Percentiles rank a stretch among this genome's conserved stretches.
phyloP scores from a whole-genome alignment of 1,140 invertebrate species.

The Neodiprion lecontei region DNA sequence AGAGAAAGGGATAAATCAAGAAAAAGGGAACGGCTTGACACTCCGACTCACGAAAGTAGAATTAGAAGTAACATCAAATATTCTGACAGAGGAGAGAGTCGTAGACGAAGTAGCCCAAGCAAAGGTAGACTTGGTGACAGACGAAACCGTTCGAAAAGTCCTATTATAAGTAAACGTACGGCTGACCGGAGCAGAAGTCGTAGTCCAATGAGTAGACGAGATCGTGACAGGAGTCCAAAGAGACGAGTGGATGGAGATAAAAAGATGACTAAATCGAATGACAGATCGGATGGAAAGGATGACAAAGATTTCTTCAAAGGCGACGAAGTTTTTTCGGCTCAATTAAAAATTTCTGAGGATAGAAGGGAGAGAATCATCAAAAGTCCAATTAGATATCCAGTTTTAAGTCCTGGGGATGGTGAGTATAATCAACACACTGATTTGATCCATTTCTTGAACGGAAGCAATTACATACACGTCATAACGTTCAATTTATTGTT shows the following conservation, averaged over 20 bases:
- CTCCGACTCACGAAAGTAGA: constrained; percentile 9
- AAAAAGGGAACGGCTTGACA: constrained; percentile 16
- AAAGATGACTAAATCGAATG: constrained; percentile 34
- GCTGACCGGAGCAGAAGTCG: constrained; percentile 34
- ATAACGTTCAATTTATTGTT: neutral
- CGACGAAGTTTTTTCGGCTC: neutral
- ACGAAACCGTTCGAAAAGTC: constrained; percentile 22
- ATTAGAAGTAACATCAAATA: neutral
- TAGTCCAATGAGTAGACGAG: constrained; percentile 51
- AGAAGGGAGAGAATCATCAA: constrained; percentile 44
- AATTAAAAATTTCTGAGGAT: constrained; percentile 38
- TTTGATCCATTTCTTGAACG: neutral
- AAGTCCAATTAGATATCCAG: constrained; percentile 39
- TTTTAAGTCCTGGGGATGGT: neutral
- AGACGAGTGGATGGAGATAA: constrained; percentile 43
- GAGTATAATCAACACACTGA: neutral
- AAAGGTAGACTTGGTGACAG: constrained; percentile 31
- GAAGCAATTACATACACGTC: neutral
- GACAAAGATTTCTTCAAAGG: neutral
- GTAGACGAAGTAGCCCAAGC: constrained; percentile 41
- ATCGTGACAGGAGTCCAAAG: constrained; percentile 50
- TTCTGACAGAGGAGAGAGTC: constrained; percentile 34
- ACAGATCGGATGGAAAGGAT: constrained; percentile 34
- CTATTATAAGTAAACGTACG: neutral
- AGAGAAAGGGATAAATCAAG: constrained; percentile 17